Conservation (phyloP, 2,797 vertebrate species). For the Numenius phaeopus region DNA sequence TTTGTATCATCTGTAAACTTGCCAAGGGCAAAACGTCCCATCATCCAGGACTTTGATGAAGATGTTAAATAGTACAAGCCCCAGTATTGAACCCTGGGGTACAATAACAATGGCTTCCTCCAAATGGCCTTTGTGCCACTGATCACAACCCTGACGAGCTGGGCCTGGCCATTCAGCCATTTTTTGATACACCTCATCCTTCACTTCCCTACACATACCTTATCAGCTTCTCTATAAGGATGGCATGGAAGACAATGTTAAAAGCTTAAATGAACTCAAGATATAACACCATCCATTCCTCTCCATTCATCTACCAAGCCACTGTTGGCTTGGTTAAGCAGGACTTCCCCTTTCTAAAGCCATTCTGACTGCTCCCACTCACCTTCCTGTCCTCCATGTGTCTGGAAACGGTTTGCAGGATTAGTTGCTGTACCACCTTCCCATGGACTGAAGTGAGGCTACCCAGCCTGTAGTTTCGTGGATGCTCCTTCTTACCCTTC, state of each 20-base stretch:
- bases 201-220: not conserved
- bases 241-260: not conserved
- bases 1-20: not conserved
- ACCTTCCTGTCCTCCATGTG: not conserved
- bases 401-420: not conserved
- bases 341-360: not conserved
- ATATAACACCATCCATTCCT: not conserved
- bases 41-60: not conserved
- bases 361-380: not conserved
- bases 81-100: not conserved
- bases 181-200: not conserved
- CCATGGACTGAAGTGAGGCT: not conserved
- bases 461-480: not conserved
- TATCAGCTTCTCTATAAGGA: not conserved
- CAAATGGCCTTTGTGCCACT: not conserved
- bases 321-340: not conserved
- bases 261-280: not conserved
- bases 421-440: not conserved
- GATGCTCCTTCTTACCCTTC: not conserved
- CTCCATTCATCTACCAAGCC: not conserved
- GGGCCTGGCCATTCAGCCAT: not conserved
- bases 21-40: not conserved
- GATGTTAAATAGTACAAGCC: not conserved
- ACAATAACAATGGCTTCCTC: not conserved
- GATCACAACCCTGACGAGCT: fast-evolving